Evolutionary conservation across 1,140 invertebrate species (phyloP).

Genomic region (Lasioglossum albipes): DNA sequence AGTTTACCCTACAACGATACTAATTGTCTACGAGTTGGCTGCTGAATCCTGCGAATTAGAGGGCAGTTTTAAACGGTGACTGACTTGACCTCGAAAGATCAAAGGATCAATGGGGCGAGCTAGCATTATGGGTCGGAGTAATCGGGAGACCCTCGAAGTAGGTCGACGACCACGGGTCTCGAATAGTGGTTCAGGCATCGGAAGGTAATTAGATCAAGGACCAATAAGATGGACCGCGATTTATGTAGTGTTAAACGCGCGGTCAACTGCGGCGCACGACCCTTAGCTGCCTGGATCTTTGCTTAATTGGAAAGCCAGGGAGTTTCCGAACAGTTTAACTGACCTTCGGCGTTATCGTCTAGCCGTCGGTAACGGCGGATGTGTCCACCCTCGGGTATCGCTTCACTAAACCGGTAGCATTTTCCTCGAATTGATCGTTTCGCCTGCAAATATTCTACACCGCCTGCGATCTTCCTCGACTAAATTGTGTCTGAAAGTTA

Average conservation of each 20-base stretch:
- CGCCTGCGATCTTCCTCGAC: not conserved
- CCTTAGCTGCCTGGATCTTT: slow-evolving; percentile 70
- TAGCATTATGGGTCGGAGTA: slow-evolving; percentile 15
- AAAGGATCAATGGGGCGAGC: slow-evolving; percentile 2
- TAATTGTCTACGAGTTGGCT: not conserved
- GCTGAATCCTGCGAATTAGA: not conserved
- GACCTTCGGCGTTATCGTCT: slow-evolving; percentile 74
- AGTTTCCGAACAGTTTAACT: slow-evolving; percentile 81
- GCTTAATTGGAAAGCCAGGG: slow-evolving; percentile 79
- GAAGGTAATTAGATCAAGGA: slow-evolving; percentile 74
- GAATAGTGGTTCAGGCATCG: slow-evolving; percentile 49
- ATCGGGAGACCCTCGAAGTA: slow-evolving; percentile 34
- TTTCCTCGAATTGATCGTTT: slow-evolving; percentile 35
- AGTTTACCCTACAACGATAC: too few relatives aligned
- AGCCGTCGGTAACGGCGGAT: slow-evolving; percentile 71
- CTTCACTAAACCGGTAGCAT: slow-evolving; percentile 53
- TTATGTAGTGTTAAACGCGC: slow-evolving; percentile 80
- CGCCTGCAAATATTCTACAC: not conserved
- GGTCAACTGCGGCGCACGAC: slow-evolving; percentile 71
- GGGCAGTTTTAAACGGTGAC: slow-evolving; percentile 2
- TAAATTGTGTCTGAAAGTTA: too few relatives aligned
- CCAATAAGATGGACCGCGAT: slow-evolving; percentile 71
- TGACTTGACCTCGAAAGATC: not conserved
- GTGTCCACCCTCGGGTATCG: slow-evolving; percentile 56
- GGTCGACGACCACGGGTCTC: slow-evolving; percentile 41